These are phyloP conservation scores for Pissodes strobi DNA, from an alignment of 1,140 invertebrate species.

Conservation along the genomic window DNA sequence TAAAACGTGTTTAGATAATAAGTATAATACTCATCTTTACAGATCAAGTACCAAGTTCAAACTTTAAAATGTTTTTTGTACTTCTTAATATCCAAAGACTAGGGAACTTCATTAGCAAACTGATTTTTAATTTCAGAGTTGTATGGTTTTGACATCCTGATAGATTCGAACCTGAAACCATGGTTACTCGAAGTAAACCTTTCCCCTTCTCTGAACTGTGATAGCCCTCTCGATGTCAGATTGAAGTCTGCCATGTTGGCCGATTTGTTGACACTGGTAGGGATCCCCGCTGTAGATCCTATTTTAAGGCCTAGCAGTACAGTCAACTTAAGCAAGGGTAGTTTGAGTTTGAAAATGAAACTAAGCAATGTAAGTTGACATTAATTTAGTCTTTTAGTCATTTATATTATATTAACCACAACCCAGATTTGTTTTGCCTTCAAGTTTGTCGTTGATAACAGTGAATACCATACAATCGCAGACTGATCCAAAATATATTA, in stretches of 20 bases:
- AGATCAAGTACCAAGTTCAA: too few species aligned
- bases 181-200: slow-evolving; percentile 94
- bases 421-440: too few species aligned
- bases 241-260: slow-evolving; percentile 90
- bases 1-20: too few species aligned
- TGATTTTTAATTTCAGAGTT: slow-evolving; percentile 76
- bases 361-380: slow-evolving; percentile 47
- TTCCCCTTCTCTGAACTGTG: slow-evolving; percentile 90
- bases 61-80: too few species aligned
- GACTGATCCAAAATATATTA: too few species aligned
- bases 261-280: slow-evolving; percentile 88
- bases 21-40: too few species aligned
- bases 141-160: slow-evolving; percentile 94
- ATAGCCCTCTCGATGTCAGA: slow-evolving; percentile 88
- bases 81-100: too few species aligned
- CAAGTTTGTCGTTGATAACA: too few species aligned
- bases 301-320: slow-evolving; percentile 60
- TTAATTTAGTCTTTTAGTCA: too few species aligned
- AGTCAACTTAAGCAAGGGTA: slow-evolving; percentile 23
- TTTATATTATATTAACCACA: too few species aligned
- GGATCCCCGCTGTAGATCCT: slow-evolving; percentile 79
- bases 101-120: too few species aligned
- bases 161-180: slow-evolving; percentile 88
- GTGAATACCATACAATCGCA: too few species aligned
- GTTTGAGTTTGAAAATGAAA: slow-evolving; percentile 49